A percentile compares a stretch with the other conserved stretches of the same genome.
Conservation (phyloP, 2,113 vertebrate genomes). For the Phrynosoma blainvillii region DNA sequence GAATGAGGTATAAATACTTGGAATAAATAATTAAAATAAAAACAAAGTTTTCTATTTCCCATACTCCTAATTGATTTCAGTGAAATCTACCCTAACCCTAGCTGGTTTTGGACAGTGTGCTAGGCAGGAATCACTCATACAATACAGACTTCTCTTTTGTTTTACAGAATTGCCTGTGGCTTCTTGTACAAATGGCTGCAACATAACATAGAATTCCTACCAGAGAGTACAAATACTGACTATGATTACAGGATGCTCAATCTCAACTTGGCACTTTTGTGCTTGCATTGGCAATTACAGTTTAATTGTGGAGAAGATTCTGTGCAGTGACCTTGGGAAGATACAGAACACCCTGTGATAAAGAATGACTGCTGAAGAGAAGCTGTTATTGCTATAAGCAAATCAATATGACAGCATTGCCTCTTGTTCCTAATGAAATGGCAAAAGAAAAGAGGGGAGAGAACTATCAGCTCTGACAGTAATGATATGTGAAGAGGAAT, state of each 20-base stretch:
- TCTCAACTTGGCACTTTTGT: background rate
- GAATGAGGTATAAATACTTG: background rate
- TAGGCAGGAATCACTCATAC: background rate
- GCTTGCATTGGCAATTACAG: background rate
- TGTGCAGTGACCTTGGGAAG: conserved; percentile 23
- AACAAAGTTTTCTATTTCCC: background rate
- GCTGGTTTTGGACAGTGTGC: background rate
- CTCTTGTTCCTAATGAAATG: conserved; percentile 1
- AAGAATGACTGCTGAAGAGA: background rate
- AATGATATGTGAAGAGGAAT: background rate
- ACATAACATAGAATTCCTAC: background rate
- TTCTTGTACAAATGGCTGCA: background rate
- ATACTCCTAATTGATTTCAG: background rate
- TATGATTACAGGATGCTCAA: background rate
- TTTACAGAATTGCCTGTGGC: background rate
- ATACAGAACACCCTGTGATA: background rate
- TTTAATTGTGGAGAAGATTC: background rate
- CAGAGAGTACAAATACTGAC: background rate
- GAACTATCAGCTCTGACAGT: background rate
- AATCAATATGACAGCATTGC: background rate
- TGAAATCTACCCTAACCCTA: background rate
- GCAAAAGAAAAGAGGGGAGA: background rate
- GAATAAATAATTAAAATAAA: background rate
- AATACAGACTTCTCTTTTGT: background rate
- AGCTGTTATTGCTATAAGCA: background rate